A percentile compares a stretch with the other conserved stretches of the same genome.
These are phyloP conservation scores for Odiellus spinosus DNA, from an alignment of 2,888 invertebrate species.

Conservation along the genomic window DNA sequence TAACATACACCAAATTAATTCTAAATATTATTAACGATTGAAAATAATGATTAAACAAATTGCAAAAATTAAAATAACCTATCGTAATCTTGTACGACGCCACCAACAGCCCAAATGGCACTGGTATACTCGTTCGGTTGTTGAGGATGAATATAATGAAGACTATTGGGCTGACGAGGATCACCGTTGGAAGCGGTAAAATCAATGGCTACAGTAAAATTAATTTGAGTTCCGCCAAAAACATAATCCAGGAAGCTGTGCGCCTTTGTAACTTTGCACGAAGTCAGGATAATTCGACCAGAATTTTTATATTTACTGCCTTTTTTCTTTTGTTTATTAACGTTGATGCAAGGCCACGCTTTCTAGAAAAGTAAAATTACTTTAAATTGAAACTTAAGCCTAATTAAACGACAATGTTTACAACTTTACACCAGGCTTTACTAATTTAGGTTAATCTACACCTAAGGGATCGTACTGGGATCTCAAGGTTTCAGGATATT, in stretches of 20 bases:
- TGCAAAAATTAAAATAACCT: constrained; percentile 3
- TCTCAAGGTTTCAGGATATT: no score
- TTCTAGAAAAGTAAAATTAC: not conserved
- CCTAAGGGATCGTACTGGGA: no score
- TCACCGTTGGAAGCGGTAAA: constrained; percentile 36
- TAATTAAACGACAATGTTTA: no score
- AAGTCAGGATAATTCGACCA: constrained; percentile 26
- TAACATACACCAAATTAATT: no score
- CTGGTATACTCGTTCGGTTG: constrained; percentile 32
- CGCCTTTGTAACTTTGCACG: not conserved
- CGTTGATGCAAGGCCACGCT: constrained; percentile 30
- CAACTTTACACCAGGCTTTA: no score
- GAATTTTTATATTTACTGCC: constrained; percentile 34
- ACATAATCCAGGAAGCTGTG: not conserved
- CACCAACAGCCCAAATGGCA: constrained; percentile 31
- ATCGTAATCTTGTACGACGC: constrained; percentile 36
- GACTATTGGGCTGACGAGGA: constrained; percentile 28
- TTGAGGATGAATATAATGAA: constrained; percentile 31
- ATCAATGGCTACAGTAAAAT: constrained; percentile 30
- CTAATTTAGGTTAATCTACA: no score
- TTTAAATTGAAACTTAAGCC: no score
- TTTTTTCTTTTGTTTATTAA: constrained; percentile 35
- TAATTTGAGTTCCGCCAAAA: constrained; percentile 1
- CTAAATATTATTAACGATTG: no score
- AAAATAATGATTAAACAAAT: no score